These are phyloP conservation scores for Electrona antarctica DNA, from an alignment of 2,113 vertebrate genomes.

Conservation along the genomic window DNA sequence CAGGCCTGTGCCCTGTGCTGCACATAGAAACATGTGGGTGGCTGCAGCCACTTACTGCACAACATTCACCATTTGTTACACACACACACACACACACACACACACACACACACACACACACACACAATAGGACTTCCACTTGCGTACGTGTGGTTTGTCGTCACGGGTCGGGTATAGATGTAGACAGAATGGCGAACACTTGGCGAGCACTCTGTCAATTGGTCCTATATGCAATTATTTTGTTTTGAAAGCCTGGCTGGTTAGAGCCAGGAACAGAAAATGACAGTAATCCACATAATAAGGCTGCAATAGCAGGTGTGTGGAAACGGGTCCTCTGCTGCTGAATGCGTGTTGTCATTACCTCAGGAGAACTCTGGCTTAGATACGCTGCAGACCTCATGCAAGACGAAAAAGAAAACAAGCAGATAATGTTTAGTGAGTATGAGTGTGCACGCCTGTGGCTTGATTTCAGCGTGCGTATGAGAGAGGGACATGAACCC, in stretches of 20 bases:
- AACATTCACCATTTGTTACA: too few species aligned
- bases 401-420: not conserved
- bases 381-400: not conserved
- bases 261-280: constrained; percentile 27
- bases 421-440: not conserved
- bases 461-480: too few species aligned
- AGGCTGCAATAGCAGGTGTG: constrained; percentile 23
- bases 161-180: not conserved
- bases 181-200: not conserved
- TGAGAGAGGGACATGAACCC: too few species aligned
- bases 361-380: not conserved
- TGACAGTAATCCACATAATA: constrained; percentile 46
- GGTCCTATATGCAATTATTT: constrained; percentile 18
- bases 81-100: too few species aligned
- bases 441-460: not conserved
- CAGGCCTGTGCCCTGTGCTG: too few species aligned
- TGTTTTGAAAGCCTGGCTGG: constrained; percentile 14
- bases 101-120: too few species aligned
- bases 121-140: too few species aligned
- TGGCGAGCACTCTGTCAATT: constrained; percentile 11
- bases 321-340: not conserved
- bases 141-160: too few species aligned
- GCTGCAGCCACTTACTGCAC: too few species aligned
- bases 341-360: not conserved
- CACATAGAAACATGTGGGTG: too few species aligned